A percentile compares a stretch with the other conserved stretches of the same genome.
These are phyloP conservation scores for Drosophila aldrichi DNA, from an alignment of 2,888 invertebrate genomes.

Conservation along the genomic window DNA sequence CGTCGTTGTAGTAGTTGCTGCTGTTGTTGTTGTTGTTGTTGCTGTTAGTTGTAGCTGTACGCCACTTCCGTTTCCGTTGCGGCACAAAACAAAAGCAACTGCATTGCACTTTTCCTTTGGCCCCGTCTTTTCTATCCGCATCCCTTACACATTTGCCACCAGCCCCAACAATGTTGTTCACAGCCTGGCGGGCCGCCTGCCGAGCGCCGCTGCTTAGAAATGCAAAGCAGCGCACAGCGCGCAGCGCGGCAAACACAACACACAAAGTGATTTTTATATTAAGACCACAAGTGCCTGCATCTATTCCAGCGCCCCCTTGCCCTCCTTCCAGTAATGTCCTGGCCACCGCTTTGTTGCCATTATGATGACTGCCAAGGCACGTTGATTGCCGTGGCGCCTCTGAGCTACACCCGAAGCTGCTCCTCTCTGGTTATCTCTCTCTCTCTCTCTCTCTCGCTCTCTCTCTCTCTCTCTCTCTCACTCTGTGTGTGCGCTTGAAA, in stretches of 20 bases:
- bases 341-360: slow-evolving; percentile 73
- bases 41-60: slow-evolving; percentile 43
- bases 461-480: neutral
- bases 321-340: slow-evolving; percentile 26
- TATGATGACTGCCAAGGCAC: slow-evolving; percentile 75
- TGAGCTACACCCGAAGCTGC: slow-evolving; percentile 23
- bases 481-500: slow-evolving; percentile 45
- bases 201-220: slow-evolving; percentile 66
- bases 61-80: slow-evolving; percentile 72
- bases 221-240: slow-evolving; percentile 69
- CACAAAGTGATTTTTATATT: slow-evolving; percentile 81
- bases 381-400: slow-evolving; percentile 73
- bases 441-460: neutral
- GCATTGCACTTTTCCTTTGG: slow-evolving; percentile 50
- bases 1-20: slow-evolving; percentile 29
- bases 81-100: slow-evolving; percentile 56
- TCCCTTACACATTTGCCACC: slow-evolving; percentile 55
- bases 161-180: slow-evolving; percentile 69
- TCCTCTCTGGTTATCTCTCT: neutral
- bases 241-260: slow-evolving; percentile 70
- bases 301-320: neutral
- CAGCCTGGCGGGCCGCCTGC: slow-evolving; percentile 12
- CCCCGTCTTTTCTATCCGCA: slow-evolving; percentile 33
- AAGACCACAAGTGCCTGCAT: slow-evolving; percentile 75
- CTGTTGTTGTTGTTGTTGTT: slow-evolving; percentile 29